Evolutionary conservation across 2,797 vertebrate species (phyloP).

Genomic region (Ctenochaetus hawaiiensis): DNA sequence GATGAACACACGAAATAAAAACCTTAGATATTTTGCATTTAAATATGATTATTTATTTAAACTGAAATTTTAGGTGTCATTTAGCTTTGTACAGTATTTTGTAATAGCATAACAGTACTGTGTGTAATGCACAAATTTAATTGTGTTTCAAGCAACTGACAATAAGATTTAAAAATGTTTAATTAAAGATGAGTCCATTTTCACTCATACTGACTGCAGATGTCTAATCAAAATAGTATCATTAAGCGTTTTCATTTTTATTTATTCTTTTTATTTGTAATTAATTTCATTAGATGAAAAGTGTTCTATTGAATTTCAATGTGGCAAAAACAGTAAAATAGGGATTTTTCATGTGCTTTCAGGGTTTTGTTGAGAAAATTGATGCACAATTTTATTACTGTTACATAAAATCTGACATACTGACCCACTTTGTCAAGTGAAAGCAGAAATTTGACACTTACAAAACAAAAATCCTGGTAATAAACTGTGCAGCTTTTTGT

Average conservation of each 20-base stretch:
- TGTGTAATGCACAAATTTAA: not conserved
- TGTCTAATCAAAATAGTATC: not conserved
- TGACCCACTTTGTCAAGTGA: not conserved
- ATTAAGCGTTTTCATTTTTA: not conserved
- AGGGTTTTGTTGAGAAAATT: not conserved
- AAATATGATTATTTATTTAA: not conserved
- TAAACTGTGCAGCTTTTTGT: conserved; percentile 28
- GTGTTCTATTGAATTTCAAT: not conserved
- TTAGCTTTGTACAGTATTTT: not conserved
- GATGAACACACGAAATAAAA: not conserved
- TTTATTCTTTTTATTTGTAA: not conserved
- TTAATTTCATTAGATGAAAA: too few relatives aligned
- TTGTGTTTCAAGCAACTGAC: too few relatives aligned
- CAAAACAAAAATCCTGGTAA: not conserved
- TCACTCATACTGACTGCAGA: not conserved
- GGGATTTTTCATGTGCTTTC: not conserved
- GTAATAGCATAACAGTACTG: not conserved
- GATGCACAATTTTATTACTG: not conserved
- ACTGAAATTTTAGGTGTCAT: not conserved
- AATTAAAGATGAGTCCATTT: too few relatives aligned
- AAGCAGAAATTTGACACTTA: not conserved
- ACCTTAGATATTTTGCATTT: not conserved
- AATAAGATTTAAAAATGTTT: too few relatives aligned
- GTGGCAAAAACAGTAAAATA: not conserved
- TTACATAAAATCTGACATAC: not conserved